Base-by-base conservation (phyloP, 2,797 vertebrate species). In the Eleutherodactylus coqui region DNA sequence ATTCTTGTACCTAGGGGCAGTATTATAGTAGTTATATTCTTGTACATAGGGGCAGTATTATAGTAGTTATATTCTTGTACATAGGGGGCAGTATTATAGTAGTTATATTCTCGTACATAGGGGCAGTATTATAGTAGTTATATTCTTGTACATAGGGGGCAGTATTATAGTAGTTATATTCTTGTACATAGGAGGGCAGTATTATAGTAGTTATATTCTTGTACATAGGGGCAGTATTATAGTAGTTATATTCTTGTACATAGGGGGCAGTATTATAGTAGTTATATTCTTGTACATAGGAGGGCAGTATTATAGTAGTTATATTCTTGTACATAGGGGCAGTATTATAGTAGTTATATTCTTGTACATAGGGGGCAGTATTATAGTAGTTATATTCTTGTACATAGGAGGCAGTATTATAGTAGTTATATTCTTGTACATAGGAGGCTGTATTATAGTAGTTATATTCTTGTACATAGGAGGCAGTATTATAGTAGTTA, bases 311-410 rank as follows among this genome's bases (percentile, higher is more conserved):
- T 69, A 69, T 69, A 69, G 64, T 69, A 69, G 64, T 69, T 69
- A 36, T 69, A 64, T 64, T 64, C 62, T 34, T 64, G 62, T 34
- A 64, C 7, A 32, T 64, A 19, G 62, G 62, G 5, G 62, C 29
- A 32, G 62, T 64, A 64, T 64, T 64, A 64, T 64, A 64, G 64
- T 69, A 69, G 64, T 69, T 69, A 69, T 69, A 36, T 69, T 62
- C 34, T 21, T 69, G 62, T 64, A 64, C 4, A 32, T 51, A 32
- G 29, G 62, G 14, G 29, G 29, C 29, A 64, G 62, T 64, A 32
- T 64, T 64, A 32, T 64, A 32, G 32, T 16, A 32, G 29, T 64
- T 64, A 34, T 64, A 64, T 64, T 64, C 62, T 34, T 69, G 62
- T 64, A 64, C 6, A 64, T 64, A 34, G 62, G 13, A 4, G 19